These are phyloP conservation scores for Liodrosophila aerea DNA, from an alignment of 2,888 invertebrate species.

Conservation along the genomic window DNA sequence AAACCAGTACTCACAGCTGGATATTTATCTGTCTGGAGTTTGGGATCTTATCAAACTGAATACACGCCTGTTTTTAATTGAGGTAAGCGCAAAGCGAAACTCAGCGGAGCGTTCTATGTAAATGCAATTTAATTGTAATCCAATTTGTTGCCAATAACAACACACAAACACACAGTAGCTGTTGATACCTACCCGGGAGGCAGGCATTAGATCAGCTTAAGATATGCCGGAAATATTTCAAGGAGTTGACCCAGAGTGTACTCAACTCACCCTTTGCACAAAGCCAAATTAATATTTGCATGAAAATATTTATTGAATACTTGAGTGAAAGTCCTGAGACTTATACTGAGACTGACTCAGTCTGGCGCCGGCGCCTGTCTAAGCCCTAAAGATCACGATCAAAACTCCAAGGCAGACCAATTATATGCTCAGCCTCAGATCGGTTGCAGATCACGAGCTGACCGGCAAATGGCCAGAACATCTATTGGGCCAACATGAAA, in stretches of 20 bases:
- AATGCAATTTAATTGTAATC: slow-evolving; percentile 78
- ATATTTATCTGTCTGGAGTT: too few relatives aligned
- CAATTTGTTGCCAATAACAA: slow-evolving; percentile 64
- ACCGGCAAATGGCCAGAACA: slow-evolving; percentile 14
- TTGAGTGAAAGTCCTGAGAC: not conserved
- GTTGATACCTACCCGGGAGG: slow-evolving; percentile 50
- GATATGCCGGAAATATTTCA: slow-evolving; percentile 48
- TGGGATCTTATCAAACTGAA: slow-evolving; percentile 53
- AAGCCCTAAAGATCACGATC: slow-evolving; percentile 42
- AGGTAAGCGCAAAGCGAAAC: slow-evolving; percentile 45
- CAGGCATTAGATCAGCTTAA: slow-evolving; percentile 72
- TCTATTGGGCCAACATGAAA: slow-evolving; percentile 55
- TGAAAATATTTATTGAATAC: slow-evolving; percentile 10
- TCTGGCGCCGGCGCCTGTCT: slow-evolving; percentile 61
- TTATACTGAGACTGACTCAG: slow-evolving; percentile 33
- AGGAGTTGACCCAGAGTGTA: slow-evolving; percentile 34
- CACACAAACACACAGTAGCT: slow-evolving; percentile 58
- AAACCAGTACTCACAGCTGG: slow-evolving; percentile 62
- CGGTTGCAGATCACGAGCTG: slow-evolving; percentile 16
- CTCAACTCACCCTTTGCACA: slow-evolving; percentile 64
- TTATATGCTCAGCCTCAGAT: slow-evolving; percentile 61
- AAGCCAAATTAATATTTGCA: slow-evolving; percentile 42
- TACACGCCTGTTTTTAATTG: slow-evolving; percentile 54
- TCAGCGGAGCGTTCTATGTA: slow-evolving; percentile 58
- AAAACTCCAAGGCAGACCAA: slow-evolving; percentile 34